Percentiles rank a stretch among this genome's conserved stretches.
Evolutionary conservation across 2,888 invertebrate species (phyloP).

Genomic region (Pollenia angustigena): DNA sequence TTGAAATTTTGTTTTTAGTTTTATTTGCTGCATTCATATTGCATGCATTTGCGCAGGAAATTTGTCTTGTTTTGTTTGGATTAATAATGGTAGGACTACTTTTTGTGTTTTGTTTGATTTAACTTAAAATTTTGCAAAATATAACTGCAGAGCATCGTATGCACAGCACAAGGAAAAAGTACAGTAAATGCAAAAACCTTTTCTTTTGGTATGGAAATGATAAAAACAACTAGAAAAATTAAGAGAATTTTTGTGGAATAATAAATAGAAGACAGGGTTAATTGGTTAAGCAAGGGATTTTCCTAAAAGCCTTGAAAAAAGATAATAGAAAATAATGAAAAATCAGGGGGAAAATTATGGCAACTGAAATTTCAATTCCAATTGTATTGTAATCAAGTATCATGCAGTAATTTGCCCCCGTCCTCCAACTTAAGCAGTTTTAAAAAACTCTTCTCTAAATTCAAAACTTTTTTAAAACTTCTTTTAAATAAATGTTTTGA

Average conservation of each 20-base stretch:
- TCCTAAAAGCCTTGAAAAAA: no score
- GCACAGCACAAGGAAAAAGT: conserved; percentile 49
- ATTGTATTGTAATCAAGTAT: no score
- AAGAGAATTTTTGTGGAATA: neutral
- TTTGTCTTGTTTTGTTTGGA: conserved; percentile 65
- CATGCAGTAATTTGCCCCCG: no score
- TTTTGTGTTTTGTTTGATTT: conserved; percentile 20
- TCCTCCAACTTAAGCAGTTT: no score
- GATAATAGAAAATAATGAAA: no score
- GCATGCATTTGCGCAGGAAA: conserved; percentile 74
- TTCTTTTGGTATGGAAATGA: conserved; percentile 12
- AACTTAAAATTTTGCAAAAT: conserved; percentile 21
- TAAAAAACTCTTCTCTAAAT: no score
- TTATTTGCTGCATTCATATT: conserved; percentile 72
- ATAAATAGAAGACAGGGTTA: no score
- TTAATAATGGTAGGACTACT: conserved; percentile 26
- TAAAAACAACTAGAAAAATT: conserved; percentile 6
- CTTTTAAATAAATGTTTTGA: no score
- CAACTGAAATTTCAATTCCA: no score
- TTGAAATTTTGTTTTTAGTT: conserved; percentile 65
- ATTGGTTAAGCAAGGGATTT: no score
- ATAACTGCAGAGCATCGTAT: conserved; percentile 34
- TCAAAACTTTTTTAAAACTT: no score
- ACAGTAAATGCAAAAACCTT: conserved; percentile 57
- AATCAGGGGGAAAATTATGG: no score